Evolutionary conservation across 2,888 invertebrate genomes (phyloP).

Genomic region (Luperina testacea): DNA sequence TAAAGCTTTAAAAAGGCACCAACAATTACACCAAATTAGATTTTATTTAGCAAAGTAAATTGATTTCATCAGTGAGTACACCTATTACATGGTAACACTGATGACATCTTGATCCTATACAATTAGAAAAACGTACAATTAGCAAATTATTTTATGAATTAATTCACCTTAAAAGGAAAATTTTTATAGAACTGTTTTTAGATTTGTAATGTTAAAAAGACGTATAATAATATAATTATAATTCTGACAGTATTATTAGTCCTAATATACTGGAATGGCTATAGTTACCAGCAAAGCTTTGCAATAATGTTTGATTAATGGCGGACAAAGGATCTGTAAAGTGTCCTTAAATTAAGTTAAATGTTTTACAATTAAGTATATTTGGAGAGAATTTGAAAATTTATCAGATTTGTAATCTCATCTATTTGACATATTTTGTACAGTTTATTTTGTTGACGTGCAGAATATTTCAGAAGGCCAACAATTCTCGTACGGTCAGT

Average conservation of each 20-base stretch:
- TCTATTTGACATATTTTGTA: neutral
- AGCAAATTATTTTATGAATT: neutral
- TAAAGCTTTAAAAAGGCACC: constrained; percentile 22
- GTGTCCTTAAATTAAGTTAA: constrained; percentile 61
- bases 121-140: constrained; percentile 13
- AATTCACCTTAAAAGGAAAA: neutral
- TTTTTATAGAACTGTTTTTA: constrained; percentile 41
- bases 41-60: neutral
- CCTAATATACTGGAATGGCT: constrained; percentile 14
- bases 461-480: neutral
- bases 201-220: constrained; percentile 25
- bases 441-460: neutral
- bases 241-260: constrained; percentile 45
- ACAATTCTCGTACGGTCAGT: no score
- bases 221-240: constrained; percentile 13
- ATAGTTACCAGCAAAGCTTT: constrained; percentile 32
- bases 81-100: neutral
- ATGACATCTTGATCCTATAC: neutral
- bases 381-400: constrained; percentile 32
- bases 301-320: constrained; percentile 20
- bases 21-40: constrained; percentile 35
- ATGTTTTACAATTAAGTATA: constrained; percentile 38
- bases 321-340: constrained; percentile 54
- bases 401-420: constrained; percentile 24
- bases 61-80: neutral